Evolutionary conservation across 2,797 vertebrate genomes (phyloP).

Genomic region (Spinibarbus caldwelli): DNA sequence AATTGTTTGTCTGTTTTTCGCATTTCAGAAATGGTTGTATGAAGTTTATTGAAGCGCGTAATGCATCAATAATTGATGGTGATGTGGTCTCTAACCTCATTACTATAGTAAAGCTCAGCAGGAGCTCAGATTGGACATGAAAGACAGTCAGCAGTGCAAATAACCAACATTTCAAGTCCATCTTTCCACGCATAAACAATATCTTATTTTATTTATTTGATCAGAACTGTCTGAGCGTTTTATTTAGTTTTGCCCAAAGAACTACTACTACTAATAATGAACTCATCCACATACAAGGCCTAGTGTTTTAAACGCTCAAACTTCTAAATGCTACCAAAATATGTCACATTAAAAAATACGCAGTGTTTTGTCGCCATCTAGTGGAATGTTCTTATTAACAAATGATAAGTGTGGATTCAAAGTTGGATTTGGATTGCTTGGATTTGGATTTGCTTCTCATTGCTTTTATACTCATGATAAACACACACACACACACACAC

Average conservation of each 20-base stretch:
- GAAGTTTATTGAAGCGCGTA: constrained; percentile 2
- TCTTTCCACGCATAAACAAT: not conserved
- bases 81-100: constrained; percentile 4
- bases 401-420: not conserved
- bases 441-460: not conserved
- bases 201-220: not conserved
- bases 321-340: not conserved
- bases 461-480: not conserved
- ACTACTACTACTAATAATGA: not conserved
- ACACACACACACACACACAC: no score
- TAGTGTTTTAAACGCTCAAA: not conserved
- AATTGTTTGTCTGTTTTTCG: constrained; percentile 19
- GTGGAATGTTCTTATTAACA: constrained; percentile 17
- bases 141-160: not conserved
- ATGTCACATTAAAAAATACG: not conserved
- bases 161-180: not conserved
- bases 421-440: not conserved
- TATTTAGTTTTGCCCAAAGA: not conserved
- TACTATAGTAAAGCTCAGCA: not conserved
- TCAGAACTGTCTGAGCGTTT: not conserved
- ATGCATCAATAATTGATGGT: constrained; percentile 28
- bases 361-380: constrained; percentile 57
- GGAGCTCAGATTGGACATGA: not conserved
- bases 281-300: not conserved
- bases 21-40: not conserved